phyloP scores from a whole-genome alignment of 2,113 vertebrate species.

The Protobothrops mucrosquamatus region DNA sequence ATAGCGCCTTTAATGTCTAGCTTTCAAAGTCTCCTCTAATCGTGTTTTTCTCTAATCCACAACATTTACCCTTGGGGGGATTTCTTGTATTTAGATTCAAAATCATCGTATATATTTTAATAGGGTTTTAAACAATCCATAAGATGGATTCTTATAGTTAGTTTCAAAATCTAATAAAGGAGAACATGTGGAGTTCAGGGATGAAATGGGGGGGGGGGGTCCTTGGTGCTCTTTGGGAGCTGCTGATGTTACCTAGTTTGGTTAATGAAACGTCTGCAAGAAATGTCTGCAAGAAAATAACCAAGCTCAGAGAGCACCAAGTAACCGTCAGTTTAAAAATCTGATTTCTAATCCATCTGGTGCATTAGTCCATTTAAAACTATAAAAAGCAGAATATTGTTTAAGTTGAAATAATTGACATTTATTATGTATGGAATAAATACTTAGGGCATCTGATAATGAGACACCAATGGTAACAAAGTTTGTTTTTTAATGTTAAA shows the following conservation, averaged over 20 bases:
- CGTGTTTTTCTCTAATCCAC: background rate
- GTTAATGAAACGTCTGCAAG: background rate
- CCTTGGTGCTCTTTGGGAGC: background rate
- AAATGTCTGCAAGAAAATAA: background rate
- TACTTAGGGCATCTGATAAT: background rate
- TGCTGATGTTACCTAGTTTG: background rate
- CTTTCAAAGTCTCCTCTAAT: background rate
- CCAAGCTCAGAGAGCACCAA: background rate
- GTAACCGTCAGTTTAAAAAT: background rate
- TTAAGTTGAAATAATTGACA: background rate
- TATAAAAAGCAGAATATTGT: too few relatives aligned
- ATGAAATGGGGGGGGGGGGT: background rate
- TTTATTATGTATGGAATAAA: background rate
- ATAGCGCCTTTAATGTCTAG: too few relatives aligned
- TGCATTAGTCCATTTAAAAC: too few relatives aligned
- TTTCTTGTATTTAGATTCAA: background rate
- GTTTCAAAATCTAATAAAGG: background rate
- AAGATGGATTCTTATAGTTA: background rate
- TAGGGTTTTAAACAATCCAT: background rate
- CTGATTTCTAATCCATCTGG: background rate
- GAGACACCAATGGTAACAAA: background rate
- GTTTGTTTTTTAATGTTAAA: background rate
- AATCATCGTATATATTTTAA: background rate
- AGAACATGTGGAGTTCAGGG: background rate
- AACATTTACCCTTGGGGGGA: background rate